These are phyloP conservation scores for Trichosurus vulpecula DNA, from an alignment of 2,797 vertebrate genomes.

Conservation along the genomic window DNA sequence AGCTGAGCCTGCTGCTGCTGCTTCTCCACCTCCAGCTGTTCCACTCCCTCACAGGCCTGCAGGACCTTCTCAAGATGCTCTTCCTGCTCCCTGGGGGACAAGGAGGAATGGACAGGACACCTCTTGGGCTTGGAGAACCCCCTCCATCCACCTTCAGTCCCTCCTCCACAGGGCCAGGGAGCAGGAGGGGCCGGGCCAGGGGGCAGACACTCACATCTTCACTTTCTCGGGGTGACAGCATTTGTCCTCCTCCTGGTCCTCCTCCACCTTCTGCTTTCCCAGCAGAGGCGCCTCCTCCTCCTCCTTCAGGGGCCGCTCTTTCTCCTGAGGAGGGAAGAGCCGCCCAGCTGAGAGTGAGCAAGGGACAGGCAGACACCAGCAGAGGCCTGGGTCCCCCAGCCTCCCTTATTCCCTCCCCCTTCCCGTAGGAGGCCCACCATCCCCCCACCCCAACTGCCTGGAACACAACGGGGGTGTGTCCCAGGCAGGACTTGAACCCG, in stretches of 20 bases:
- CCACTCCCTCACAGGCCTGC: slow-evolving; percentile 92
- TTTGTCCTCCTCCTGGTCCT: slow-evolving; percentile 94
- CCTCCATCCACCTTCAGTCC: too few relatives aligned
- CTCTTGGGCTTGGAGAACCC: background rate
- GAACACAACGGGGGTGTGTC: too few relatives aligned
- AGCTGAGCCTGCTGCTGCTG: slow-evolving; percentile 93
- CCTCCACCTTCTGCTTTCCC: slow-evolving; percentile 93
- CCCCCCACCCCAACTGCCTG: background rate
- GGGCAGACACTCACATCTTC: slow-evolving; percentile 87
- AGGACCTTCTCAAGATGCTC: slow-evolving; percentile 91
- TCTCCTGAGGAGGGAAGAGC: slow-evolving; percentile 82
- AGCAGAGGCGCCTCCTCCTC: slow-evolving; percentile 94
- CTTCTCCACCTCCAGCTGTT: slow-evolving; percentile 93
- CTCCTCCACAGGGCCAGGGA: background rate
- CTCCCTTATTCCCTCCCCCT: too few relatives aligned
- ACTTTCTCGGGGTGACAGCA: slow-evolving; percentile 91
- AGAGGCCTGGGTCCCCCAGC: fast-evolving
- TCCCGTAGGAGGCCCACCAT: too few relatives aligned
- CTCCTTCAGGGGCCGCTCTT: slow-evolving; percentile 92
- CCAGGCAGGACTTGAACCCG: too few relatives aligned
- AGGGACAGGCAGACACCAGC: too few relatives aligned
- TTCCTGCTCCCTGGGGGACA: slow-evolving; percentile 89
- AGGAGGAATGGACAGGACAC: fast-evolving
- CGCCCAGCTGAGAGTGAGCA: background rate
- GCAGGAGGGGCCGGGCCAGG: too few relatives aligned